Evolutionary conservation across 2,113 vertebrate genomes (phyloP).

Genomic region (Cyprinodon brontotheroides): DNA sequence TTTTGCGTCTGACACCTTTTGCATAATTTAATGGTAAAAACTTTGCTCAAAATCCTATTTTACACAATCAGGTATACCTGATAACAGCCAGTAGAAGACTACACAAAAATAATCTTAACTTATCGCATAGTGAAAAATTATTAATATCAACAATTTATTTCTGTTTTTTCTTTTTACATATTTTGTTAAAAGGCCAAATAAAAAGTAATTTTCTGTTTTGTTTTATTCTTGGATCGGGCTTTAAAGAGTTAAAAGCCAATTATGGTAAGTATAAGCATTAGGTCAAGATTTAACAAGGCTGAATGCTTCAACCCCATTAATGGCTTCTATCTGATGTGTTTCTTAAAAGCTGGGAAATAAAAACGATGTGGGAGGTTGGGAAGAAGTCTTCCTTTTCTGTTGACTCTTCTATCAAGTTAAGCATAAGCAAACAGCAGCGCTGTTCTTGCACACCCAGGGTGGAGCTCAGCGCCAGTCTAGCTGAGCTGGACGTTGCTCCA

Average conservation of each 20-base stretch:
- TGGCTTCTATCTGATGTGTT: neutral
- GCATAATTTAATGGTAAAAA: too few species aligned
- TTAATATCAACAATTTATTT: too few species aligned
- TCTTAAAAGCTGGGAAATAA: neutral
- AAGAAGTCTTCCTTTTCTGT: neutral
- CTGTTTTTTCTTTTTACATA: too few species aligned
- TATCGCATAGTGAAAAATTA: too few species aligned
- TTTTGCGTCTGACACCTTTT: too few species aligned
- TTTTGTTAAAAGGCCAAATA: too few species aligned
- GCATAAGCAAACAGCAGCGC: conserved; percentile 8
- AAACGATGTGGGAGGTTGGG: neutral
- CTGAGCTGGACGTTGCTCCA: conserved; percentile 25
- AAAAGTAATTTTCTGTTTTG: too few species aligned
- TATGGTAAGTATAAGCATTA: neutral
- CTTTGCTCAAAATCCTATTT: too few species aligned
- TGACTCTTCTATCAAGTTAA: neutral
- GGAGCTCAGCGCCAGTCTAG: conserved; percentile 9
- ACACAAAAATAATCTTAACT: too few species aligned
- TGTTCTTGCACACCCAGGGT: conserved; percentile 25
- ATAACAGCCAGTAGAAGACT: too few species aligned
- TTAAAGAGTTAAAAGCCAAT: neutral
- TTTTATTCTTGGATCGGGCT: too few species aligned
- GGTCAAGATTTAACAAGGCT: neutral
- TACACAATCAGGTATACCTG: too few species aligned
- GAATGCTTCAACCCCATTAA: neutral